Conservation (phyloP, 2,113 vertebrate genomes). For the Kryptolebias marmoratus region DNA sequence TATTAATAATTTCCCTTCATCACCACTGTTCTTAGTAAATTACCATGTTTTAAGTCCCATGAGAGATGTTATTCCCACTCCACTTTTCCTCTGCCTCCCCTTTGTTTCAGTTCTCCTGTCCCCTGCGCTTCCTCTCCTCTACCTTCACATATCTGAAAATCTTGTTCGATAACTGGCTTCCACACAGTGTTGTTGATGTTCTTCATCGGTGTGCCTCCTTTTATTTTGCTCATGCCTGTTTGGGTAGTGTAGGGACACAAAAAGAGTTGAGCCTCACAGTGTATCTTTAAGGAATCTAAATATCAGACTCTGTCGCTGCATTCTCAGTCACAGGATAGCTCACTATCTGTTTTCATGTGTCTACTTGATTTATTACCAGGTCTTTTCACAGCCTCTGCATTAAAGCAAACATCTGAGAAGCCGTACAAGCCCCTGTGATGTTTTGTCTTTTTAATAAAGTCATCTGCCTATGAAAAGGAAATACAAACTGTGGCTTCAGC, state of each 20-base stretch:
- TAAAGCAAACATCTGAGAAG: slow-evolving; percentile 70
- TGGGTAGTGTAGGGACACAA: slow-evolving; percentile 56
- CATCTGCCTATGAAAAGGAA: slow-evolving; percentile 39
- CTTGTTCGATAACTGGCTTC: slow-evolving; percentile 59
- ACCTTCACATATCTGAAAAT: slow-evolving; percentile 49
- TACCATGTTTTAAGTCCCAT: slow-evolving; percentile 53
- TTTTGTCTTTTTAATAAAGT: slow-evolving; percentile 72
- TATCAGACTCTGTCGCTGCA: slow-evolving; percentile 64
- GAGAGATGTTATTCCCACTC: slow-evolving; percentile 27
- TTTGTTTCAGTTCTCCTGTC: slow-evolving; percentile 46
- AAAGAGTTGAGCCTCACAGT: slow-evolving; percentile 43
- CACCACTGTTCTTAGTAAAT: slow-evolving; percentile 44
- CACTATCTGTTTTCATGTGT: slow-evolving; percentile 74
- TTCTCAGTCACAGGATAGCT: slow-evolving; percentile 64
- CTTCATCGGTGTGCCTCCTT: slow-evolving; percentile 50
- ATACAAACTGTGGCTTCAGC: slow-evolving; percentile 18
- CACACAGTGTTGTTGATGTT: slow-evolving; percentile 54
- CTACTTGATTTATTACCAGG: slow-evolving; percentile 74
- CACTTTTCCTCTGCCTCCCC: slow-evolving; percentile 27
- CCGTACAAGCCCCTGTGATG: slow-evolving; percentile 37
- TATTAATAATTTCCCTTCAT: slow-evolving; percentile 51
- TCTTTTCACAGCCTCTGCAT: slow-evolving; percentile 54
- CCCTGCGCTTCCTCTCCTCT: slow-evolving; percentile 19
- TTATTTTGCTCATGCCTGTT: slow-evolving; percentile 63
- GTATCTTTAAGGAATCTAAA: slow-evolving; percentile 73